phyloP scores from a whole-genome alignment of 2,888 invertebrate genomes.

The Morinoia aosen region DNA sequence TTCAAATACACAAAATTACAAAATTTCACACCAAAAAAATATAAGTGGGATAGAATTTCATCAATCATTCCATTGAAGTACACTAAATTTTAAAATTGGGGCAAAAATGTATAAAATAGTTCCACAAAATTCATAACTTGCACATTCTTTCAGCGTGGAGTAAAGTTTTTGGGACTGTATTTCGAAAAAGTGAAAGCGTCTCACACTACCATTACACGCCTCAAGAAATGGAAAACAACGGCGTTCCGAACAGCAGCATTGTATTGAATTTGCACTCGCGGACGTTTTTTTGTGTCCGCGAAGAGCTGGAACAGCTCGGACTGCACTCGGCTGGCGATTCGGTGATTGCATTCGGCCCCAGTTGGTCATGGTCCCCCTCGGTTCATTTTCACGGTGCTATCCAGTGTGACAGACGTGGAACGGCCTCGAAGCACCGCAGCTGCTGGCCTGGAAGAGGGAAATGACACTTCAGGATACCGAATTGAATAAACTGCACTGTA shows the following conservation, averaged over 20 bases:
- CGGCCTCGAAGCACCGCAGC: neutral
- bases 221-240: neutral
- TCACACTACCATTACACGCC: neutral
- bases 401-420: constrained; percentile 40
- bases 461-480: neutral
- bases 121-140: neutral
- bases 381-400: constrained; percentile 51
- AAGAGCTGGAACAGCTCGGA: neutral
- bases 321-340: constrained; percentile 33
- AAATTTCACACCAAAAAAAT: too few species aligned
- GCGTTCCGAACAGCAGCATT: neutral
- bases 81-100: neutral
- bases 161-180: neutral
- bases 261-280: neutral
- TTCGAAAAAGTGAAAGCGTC: neutral
- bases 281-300: neutral
- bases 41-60: too few species aligned
- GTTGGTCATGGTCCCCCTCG: constrained; percentile 23
- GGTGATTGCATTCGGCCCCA: constrained; percentile 46
- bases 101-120: neutral
- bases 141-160: neutral
- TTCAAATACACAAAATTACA: neutral
- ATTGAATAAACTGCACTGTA: neutral
- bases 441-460: neutral
- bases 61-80: neutral